Conservation (phyloP, 2,113 vertebrate genomes). For the Callorhinus ursinus region DNA sequence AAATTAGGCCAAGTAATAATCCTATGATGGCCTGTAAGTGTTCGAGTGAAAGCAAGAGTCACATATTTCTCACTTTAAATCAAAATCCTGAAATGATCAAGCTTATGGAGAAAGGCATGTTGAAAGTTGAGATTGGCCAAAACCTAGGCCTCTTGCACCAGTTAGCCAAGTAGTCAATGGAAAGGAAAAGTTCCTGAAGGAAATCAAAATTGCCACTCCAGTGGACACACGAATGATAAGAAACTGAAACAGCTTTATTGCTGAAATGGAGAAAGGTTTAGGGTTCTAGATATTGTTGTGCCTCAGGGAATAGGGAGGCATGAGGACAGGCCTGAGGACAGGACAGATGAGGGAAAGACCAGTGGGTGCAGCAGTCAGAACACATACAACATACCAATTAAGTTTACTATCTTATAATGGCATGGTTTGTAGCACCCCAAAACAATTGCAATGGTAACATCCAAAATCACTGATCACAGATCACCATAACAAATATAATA, state of each 20-base stretch:
- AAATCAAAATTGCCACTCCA: background rate
- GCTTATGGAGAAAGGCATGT: background rate
- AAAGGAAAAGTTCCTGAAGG: background rate
- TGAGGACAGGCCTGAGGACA: no score
- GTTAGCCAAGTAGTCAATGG: background rate
- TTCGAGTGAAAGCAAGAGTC: background rate
- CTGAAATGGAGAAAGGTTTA: background rate
- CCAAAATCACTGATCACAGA: background rate
- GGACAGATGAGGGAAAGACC: background rate
- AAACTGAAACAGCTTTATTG: background rate
- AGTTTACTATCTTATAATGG: background rate
- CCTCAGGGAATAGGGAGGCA: background rate
- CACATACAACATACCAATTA: background rate
- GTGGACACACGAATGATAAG: background rate
- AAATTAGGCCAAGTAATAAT: background rate
- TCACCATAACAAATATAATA: background rate
- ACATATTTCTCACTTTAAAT: background rate
- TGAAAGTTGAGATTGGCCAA: background rate
- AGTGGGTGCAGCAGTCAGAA: background rate
- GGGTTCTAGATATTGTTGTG: background rate
- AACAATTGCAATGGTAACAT: background rate
- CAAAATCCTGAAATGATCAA: background rate
- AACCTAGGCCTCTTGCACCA: background rate
- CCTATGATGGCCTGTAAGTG: background rate
- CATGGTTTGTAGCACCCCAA: background rate